These are phyloP conservation scores for Myopa testacea DNA, from an alignment of 2,888 invertebrate genomes.

Conservation along the genomic window DNA sequence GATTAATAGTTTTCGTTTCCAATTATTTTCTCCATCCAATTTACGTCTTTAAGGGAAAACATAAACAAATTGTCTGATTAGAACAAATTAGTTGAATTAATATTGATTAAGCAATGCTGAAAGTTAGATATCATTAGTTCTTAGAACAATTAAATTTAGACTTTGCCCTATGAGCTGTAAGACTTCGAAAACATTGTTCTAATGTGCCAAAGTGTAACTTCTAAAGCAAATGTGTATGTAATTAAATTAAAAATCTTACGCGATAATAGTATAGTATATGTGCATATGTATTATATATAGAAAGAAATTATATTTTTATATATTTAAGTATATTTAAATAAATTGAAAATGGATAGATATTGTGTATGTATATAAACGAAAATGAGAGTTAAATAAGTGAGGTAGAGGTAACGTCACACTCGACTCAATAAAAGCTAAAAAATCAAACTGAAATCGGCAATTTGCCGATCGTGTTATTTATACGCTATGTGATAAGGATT, in stretches of 20 bases:
- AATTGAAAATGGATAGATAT: not conserved
- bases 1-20: too few species aligned
- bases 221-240: constrained; percentile 23
- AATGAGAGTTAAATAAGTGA: not conserved
- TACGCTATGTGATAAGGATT: constrained; percentile 11
- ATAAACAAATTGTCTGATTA: too few species aligned
- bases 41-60: too few species aligned
- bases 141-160: constrained; percentile 44
- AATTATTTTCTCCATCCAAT: too few species aligned
- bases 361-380: not conserved
- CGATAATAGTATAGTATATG: not conserved
- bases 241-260: not conserved
- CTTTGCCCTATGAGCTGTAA: constrained; percentile 59
- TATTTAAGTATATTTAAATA: constrained; percentile 9
- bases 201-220: not conserved
- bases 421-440: constrained; percentile 2
- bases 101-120: too few species aligned
- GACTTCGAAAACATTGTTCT: constrained; percentile 34
- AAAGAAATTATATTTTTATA: constrained; percentile 8
- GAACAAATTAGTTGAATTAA: too few species aligned
- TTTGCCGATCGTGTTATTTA: constrained; percentile 11
- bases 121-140: not conserved
- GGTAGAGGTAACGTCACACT: not conserved
- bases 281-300: not conserved
- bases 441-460: not conserved